Percentiles rank a stretch among this genome's conserved stretches.
phyloP scores from a whole-genome alignment of 2,797 vertebrate species.

The Artibeus jamaicensis region DNA sequence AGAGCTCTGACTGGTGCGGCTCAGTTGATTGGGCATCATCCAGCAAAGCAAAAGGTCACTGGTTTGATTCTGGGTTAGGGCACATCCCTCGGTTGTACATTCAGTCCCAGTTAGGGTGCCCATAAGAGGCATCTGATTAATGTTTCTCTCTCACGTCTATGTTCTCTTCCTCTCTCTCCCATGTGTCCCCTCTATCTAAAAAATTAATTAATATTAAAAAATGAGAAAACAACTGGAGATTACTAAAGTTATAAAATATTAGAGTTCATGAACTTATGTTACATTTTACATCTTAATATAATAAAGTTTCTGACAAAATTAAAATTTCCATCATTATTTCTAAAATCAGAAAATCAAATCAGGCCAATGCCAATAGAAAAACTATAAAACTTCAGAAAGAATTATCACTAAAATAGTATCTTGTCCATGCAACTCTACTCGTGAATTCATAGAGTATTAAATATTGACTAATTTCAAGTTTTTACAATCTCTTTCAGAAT shows the following conservation, averaged over 20 bases:
- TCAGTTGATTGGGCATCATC: no score
- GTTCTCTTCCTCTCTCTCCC: no score
- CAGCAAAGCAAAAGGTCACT: no score
- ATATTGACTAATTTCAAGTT: background rate
- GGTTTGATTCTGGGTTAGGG: no score
- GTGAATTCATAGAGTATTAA: background rate
- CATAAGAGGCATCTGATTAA: no score
- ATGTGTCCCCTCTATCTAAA: no score
- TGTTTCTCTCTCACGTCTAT: no score
- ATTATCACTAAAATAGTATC: background rate
- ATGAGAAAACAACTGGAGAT: background rate
- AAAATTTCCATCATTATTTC: background rate
- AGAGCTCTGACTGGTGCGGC: no score
- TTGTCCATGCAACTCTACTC: background rate
- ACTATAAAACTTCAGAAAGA: background rate
- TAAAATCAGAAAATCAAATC: background rate
- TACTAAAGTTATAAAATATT: background rate
- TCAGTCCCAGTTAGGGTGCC: no score
- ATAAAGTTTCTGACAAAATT: background rate
- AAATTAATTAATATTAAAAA: background rate
- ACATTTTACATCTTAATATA: background rate
- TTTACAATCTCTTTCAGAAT: background rate
- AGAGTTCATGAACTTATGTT: background rate
- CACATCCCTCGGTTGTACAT: no score
- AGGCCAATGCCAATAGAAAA: background rate